phyloP scores from a whole-genome alignment of 2,888 invertebrate genomes.

The Oligia strigilis region DNA sequence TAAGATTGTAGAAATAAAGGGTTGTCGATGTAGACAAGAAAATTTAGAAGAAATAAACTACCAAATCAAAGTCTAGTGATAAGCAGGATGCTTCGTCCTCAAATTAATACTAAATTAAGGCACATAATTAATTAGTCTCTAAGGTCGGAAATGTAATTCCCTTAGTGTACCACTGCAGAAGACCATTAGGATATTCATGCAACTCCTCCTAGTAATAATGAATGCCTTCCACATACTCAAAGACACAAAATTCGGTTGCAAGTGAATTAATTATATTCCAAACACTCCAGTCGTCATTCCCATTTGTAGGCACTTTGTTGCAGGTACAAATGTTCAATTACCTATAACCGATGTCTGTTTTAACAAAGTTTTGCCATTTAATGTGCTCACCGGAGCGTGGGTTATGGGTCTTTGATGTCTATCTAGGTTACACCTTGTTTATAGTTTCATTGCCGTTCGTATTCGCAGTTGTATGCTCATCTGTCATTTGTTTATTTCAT shows the following conservation, averaged over 20 bases:
- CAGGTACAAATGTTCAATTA: constrained; percentile 34
- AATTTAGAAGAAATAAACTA: background rate
- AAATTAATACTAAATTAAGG: background rate
- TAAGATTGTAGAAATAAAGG: background rate
- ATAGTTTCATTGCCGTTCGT: constrained; percentile 54
- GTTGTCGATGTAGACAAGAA: background rate
- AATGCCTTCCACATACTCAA: background rate
- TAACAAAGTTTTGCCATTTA: constrained; percentile 64
- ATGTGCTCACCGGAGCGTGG: constrained; percentile 72
- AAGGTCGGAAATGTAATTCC: constrained; percentile 10
- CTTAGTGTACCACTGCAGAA: background rate
- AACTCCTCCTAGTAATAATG: background rate
- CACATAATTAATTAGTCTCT: background rate
- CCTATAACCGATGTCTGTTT: constrained; percentile 41
- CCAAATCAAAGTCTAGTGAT: background rate
- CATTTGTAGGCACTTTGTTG: constrained; percentile 17
- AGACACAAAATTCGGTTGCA: background rate
- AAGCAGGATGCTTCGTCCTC: background rate
- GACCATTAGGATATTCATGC: constrained; percentile 15
- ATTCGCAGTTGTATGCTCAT: constrained; percentile 48
- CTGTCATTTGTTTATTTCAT: constrained; percentile 32
- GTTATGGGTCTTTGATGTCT: constrained; percentile 77
- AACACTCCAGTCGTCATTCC: background rate
- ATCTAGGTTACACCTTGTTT: constrained; percentile 67
- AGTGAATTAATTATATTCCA: background rate